Evolutionary conservation across 2,797 vertebrate genomes (phyloP).

Genomic region (Hafferia zeledoni): DNA sequence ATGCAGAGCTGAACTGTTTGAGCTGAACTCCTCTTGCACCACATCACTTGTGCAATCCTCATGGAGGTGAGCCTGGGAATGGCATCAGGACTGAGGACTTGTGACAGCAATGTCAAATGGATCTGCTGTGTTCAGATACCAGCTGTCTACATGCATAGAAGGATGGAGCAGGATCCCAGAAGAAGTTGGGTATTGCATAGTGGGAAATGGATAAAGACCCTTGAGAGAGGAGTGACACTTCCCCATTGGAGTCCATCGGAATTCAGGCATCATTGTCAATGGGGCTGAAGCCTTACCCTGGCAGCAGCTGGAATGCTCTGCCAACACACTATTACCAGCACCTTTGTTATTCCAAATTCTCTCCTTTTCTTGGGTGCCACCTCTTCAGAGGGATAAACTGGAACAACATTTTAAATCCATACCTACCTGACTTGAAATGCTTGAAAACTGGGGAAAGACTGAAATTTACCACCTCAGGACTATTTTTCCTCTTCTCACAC

Average conservation of each 20-base stretch:
- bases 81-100: neutral
- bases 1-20: neutral
- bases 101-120: rapidly evolving
- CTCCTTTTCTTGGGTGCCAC: neutral
- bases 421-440: neutral
- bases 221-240: neutral
- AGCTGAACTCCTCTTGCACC: neutral
- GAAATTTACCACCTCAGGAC: neutral
- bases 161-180: neutral
- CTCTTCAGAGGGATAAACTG: neutral
- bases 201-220: neutral
- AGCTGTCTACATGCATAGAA: neutral
- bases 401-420: neutral
- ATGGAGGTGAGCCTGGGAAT: neutral
- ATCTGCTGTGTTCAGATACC: neutral
- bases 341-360: neutral
- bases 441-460: neutral
- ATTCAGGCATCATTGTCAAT: rapidly evolving
- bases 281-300: neutral
- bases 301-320: neutral
- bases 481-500: neutral
- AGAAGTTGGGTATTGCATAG: neutral
- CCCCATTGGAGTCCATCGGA: neutral
- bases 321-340: rapidly evolving
- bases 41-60: rapidly evolving